Base-by-base conservation (phyloP, 92 coral and sea anemone genomes). In the Montipora capitata region DNA sequence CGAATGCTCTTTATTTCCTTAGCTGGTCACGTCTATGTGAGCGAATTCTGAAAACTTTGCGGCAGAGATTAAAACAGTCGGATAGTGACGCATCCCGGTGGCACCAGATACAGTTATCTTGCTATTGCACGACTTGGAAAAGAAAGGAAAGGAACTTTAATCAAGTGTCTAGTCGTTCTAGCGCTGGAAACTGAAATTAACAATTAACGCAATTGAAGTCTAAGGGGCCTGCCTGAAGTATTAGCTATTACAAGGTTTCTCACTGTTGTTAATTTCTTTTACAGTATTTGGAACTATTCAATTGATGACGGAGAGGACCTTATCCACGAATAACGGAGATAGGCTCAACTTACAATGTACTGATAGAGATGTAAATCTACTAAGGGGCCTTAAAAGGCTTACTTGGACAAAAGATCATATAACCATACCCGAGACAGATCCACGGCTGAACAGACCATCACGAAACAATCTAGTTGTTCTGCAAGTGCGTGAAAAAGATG, bases 401-500 rank as follows among this genome's bases (percentile, higher is more conserved):
- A 38, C 40, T 15, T 80, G 85, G 85, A 7, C 3, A 8, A 80
- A 80, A 67, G 76, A 80, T 40, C 2, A 5, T 5, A 73, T 51
- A n/a, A 4, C 16, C 1, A 80, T 80, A 51, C 85, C 76, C 35
- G 10, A 38, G 2, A 15, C 1, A 10, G 85, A 80, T n/a, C 85
- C 85, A 5, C 64, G 85, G 18, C 7, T 80, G 27, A 80, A 80
- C n/a, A 7, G 5, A 17, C 20, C 17, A 3, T 35, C 64, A 16
- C 51, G 52, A 45, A 73, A 73, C 12, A 67, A 63, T 59, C 16
- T 80, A 20, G 4, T n/a, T 38, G 57, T 80, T 40, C 49, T 10
- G 2, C 85, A 67, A 18, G 66, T 68, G 2, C 75, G 85, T 1
- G 3, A 67, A 68, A 51, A 15, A 5, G 85, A 80, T n/a, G 76